phyloP scores from a whole-genome alignment of 2,797 vertebrate species.

The Synaphobranchus kaupii region DNA sequence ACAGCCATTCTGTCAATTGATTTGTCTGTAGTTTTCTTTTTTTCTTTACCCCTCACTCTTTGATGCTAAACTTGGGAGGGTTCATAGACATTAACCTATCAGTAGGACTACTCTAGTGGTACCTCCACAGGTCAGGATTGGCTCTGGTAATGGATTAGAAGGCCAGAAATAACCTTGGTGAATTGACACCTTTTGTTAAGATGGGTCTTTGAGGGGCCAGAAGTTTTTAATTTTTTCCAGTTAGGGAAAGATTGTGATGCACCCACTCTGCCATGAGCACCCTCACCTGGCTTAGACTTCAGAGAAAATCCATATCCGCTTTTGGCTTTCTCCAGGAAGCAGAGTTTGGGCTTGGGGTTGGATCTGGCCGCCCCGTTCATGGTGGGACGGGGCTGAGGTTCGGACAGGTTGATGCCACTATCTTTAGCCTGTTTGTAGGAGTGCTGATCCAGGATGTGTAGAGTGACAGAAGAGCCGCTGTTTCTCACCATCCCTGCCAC shows the following conservation, averaged over 20 bases:
- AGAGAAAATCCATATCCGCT: constrained; percentile 85
- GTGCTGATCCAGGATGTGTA: constrained; percentile 80
- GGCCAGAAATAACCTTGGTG: background rate
- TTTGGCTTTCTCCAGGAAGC: constrained; percentile 81
- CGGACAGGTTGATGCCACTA: constrained; percentile 69
- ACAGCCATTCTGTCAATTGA: background rate
- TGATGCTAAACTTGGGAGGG: background rate
- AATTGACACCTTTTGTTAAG: too few relatives aligned
- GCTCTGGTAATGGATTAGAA: background rate
- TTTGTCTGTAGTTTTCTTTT: background rate
- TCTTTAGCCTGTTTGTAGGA: constrained; percentile 80
- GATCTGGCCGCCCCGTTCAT: constrained; percentile 58
- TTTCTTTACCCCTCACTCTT: background rate
- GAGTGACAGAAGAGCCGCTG: constrained; percentile 74
- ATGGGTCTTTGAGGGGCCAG: too few relatives aligned
- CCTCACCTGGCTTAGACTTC: constrained; percentile 79
- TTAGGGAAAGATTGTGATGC: background rate
- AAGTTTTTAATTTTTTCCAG: background rate
- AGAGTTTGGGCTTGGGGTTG: constrained; percentile 77
- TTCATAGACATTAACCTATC: background rate
- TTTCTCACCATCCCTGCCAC: constrained; percentile 83
- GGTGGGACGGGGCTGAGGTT: constrained; percentile 51
- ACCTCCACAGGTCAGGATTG: background rate
- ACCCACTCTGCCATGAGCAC: background rate
- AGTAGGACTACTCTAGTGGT: background rate